Conservation (phyloP, 2,113 vertebrate genomes). For the Scomber colias region DNA sequence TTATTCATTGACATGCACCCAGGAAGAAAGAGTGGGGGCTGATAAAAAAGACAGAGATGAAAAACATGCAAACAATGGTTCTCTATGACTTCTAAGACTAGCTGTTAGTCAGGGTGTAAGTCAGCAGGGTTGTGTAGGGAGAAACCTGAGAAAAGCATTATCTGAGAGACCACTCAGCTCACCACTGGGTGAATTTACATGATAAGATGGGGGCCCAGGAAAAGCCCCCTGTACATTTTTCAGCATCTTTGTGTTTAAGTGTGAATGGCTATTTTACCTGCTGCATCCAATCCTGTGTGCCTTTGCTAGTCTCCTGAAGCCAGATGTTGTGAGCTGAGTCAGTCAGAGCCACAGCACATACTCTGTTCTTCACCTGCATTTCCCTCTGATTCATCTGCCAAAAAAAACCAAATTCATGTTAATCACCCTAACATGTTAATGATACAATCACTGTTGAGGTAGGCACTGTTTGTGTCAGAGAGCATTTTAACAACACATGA, state of each 20-base stretch:
- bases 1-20: conserved; percentile 71
- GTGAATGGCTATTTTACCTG: conserved; percentile 86
- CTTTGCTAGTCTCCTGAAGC: conserved; percentile 96
- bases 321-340: conserved; percentile 98
- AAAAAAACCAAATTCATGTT: conserved; percentile 39
- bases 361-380: conserved; percentile 92
- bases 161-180: conserved; percentile 15
- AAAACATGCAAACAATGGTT: conserved; percentile 61
- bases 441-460: neutral
- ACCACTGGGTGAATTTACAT: conserved; percentile 36
- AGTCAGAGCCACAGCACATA: conserved; percentile 95
- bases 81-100: conserved; percentile 50
- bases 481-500: neutral
- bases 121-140: conserved; percentile 33
- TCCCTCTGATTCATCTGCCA: conserved; percentile 97
- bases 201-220: conserved; percentile 29
- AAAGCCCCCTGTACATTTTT: conserved; percentile 12
- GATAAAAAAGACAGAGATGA: conserved; percentile 8
- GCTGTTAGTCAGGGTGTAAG: conserved; percentile 53
- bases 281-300: conserved; percentile 96
- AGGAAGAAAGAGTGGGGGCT: conserved; percentile 8
- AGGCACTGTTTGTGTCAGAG: neutral
- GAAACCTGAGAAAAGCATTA: conserved; percentile 23
- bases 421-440: conserved; percentile 33
- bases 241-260: conserved; percentile 25